A percentile compares a stretch with the other conserved stretches of the same genome.
Evolutionary conservation across 2,113 vertebrate species (phyloP).

Genomic region (Poecile atricapillus): DNA sequence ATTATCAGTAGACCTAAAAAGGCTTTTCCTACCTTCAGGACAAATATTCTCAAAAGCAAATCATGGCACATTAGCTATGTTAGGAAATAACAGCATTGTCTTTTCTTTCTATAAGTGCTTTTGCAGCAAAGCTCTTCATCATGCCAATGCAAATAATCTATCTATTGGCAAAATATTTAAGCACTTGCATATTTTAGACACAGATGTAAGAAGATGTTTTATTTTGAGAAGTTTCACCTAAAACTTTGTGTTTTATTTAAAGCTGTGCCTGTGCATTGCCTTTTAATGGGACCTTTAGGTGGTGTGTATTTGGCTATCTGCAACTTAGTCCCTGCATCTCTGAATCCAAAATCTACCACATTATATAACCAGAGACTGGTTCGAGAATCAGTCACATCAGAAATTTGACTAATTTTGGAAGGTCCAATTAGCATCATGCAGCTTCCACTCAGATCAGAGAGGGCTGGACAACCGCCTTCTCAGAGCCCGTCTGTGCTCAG

Average conservation of each 20-base stretch:
- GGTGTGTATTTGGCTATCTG: not conserved
- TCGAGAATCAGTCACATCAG: not conserved
- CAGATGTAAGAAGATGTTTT: not conserved
- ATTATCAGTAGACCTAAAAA: not conserved
- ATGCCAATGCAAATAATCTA: not conserved
- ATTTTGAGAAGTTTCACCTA: not conserved
- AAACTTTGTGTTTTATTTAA: not conserved
- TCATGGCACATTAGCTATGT: accelerated
- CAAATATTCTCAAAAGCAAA: not conserved
- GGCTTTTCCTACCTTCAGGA: not conserved
- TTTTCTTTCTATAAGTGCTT: not conserved
- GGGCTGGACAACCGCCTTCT: not conserved
- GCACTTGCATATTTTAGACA: not conserved
- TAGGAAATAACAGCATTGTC: not conserved
- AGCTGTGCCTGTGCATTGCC: not conserved
- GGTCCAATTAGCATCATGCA: not conserved
- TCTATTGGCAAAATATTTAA: not conserved
- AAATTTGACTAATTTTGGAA: not conserved
- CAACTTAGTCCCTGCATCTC: not conserved
- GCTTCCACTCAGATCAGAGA: not conserved
- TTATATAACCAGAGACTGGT: not conserved
- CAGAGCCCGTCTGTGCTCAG: not conserved
- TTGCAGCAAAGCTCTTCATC: not conserved
- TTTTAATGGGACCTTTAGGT: not conserved
- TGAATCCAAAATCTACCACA: not conserved